Base-by-base conservation (phyloP, 1,140 invertebrate species). In the Aphelenchoides fujianensis region DNA sequence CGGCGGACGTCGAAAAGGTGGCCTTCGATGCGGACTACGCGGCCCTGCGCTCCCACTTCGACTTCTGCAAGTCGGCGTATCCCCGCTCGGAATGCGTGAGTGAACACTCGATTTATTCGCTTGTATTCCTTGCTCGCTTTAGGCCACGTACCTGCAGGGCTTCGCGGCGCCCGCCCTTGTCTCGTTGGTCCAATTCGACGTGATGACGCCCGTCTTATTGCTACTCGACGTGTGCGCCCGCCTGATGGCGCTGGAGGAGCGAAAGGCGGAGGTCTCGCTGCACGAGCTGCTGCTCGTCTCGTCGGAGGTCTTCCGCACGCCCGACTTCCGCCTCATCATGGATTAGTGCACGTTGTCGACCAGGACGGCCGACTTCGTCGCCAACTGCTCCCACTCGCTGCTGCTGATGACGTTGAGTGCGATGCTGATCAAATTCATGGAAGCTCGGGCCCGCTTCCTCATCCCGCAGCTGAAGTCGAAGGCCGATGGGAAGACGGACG, bases 71-170 rank as follows among this genome's bases (percentile, higher is more conserved):
- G 7, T 64, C 1, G 0, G 0, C n/a, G 0, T 66, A 66, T 35
- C 16, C 31, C n/a, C 23, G 2, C 23, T 66, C 63, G 1, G 28
- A 66, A 35, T 16, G 9, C 53, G 63, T 66, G 53, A 66, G 63
- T 66, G 37, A 12, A 37, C n/a, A 41, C 53, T 66, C 28, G 53
- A 66, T 41, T 19, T 34, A 12, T 66, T 36, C 12, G 30, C 16
- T 16, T 66, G 3, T 34, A 12, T 2, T 41, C 1, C 53, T 19
- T 1, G 27, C 3, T 48, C n/a, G 23, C 1, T 66, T 32, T 3
- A 66, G 63, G 31, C 27, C n/a, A 66, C 1, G 19, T 66, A 66
- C 32, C 32, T 66, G 2, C 63, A 66, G 53, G 63, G 63, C 19
- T 66, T 66, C 32, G 9, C 12, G 12, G 63, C n/a, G 1, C 63